Evolutionary conservation across 2,888 invertebrate genomes (phyloP), one percentile per base, ranked within the genome.

Genomic region (Tethea ocularis): DNA sequence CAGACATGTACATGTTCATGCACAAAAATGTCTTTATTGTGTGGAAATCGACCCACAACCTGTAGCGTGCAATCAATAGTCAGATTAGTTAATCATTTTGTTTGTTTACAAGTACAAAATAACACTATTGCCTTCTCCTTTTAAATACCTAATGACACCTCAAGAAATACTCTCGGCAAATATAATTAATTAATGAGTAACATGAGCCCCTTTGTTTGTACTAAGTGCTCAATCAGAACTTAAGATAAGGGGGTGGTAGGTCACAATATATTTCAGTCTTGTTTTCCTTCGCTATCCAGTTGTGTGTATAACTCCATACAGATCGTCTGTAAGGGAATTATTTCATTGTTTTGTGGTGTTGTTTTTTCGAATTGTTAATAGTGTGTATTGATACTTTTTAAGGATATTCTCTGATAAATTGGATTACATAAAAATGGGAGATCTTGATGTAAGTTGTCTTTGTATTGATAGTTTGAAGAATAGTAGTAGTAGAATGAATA

Each of bases 401-500:
- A 24, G 38, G 52, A 57, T 52, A 17, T 60, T 57, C 51, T 55
- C 17, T 41, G 46, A 41, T 41, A 15, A 7, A 17, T 46, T 10
- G 20, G 17, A 46, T 46, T 10, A 20, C 2, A 20, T 52, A 22
- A 70, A 56, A 41, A 86, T 86, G 86, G 78, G 80, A 17, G 86
- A 86, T 72, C 60, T 86, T 56, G 57, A 72, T 69, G 87, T 87
- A 76, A 84, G 86, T 84, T 57, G 1, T 58, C 51, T 13, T 13
- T 33, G 33, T 33, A 33, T 33, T 33, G 13, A 13, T 33, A n/a
- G n/a, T n/a, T n/a, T n/a, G n/a, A n/a, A n/a, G n/a, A n/a, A n/a
- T n/a, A n/a, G n/a, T n/a, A n/a, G n/a, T n/a, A n/a, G n/a, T n/a
- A n/a, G n/a, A n/a, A n/a, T n/a, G n/a, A n/a, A n/a, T n/a, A n/a